Evolutionary conservation across 2,888 invertebrate species (phyloP), one percentile per base, ranked within the genome.

Genomic region (Ctenicera cuprea): DNA sequence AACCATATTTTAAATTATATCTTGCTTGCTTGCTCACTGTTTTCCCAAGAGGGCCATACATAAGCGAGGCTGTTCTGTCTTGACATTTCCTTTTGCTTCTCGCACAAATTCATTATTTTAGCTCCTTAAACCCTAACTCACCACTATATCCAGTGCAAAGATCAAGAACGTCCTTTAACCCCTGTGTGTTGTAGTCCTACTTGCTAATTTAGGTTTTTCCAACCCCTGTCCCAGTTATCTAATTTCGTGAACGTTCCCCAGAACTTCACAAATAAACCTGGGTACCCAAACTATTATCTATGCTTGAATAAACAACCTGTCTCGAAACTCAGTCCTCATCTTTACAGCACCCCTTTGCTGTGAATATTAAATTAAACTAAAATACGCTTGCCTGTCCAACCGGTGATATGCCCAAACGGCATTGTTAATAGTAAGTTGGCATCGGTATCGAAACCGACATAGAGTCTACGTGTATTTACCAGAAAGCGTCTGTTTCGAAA

Each of bases 281-380:
- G 33, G 33, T 9, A 48, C 48, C 14, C 4, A 11, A 16, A 48
- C 48, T 48, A 48, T 48, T 48, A 20, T 20, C 20, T 48, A 20
- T 20, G 20, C 48, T 2, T 48, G 48, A 48, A 48, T 54, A 30
- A 54, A 50, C 45, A 45, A 16, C 30, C 26, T 30, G 54, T 54
- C 54, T 30, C 14, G 30, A 33, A 33, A 33, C 54, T 33, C 4
- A n/a, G 54, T 54, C 14, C 14, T 20, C 54, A 54, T 54, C 30
- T 54, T 54, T 20, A 54, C 14, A 54, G 14, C 30, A 22, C 54
- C 26, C 54, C n/a, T 30, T 11, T 50, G 54, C 33, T 33, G n/a
- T 14, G 30, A 54, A 54, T 54, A 54, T 54, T 54, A 52, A 52
- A 52, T 52, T 26, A 54, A 45, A 30, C 54, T 20, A 30, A 54